These are phyloP conservation scores for Copsychus sechellarum DNA, from an alignment of 2,113 vertebrate species.

Conservation along the genomic window DNA sequence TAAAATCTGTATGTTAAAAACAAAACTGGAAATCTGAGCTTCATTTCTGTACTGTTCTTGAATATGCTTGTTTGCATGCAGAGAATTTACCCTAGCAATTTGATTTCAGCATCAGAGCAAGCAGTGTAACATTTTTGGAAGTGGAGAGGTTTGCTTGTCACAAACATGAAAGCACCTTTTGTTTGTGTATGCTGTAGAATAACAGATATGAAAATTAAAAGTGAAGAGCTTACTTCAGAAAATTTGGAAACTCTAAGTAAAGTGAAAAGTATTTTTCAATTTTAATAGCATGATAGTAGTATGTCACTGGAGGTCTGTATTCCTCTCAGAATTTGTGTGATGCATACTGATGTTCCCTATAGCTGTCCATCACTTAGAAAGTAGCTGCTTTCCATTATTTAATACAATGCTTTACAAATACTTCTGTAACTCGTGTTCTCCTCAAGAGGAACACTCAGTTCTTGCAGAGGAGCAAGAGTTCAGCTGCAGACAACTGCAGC, in stretches of 20 bases:
- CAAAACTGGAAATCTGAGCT: not conserved
- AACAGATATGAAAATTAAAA: not conserved
- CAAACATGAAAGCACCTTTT: not conserved
- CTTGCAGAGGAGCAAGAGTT: not conserved
- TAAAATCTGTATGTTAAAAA: not conserved
- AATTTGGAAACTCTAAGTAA: not conserved
- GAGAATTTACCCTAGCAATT: not conserved
- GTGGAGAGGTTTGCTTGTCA: not conserved
- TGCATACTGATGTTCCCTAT: not conserved
- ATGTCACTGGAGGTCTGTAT: not conserved
- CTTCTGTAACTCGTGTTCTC: not conserved
- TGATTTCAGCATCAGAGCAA: not conserved
- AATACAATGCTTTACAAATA: not conserved
- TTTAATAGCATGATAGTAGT: not conserved
- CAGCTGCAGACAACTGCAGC: fast-evolving
- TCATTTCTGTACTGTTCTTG: not conserved
- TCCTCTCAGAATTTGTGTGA: not conserved
- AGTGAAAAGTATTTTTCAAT: not conserved
- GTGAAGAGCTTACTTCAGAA: not conserved
- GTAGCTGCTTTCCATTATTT: not conserved
- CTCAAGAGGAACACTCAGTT: not conserved
- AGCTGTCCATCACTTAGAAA: not conserved
- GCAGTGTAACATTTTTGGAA: not conserved
- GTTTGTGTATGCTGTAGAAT: not conserved
- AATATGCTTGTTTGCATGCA: not conserved